Base-by-base conservation (phyloP, 2,888 invertebrate species). In the Noctua pronuba region DNA sequence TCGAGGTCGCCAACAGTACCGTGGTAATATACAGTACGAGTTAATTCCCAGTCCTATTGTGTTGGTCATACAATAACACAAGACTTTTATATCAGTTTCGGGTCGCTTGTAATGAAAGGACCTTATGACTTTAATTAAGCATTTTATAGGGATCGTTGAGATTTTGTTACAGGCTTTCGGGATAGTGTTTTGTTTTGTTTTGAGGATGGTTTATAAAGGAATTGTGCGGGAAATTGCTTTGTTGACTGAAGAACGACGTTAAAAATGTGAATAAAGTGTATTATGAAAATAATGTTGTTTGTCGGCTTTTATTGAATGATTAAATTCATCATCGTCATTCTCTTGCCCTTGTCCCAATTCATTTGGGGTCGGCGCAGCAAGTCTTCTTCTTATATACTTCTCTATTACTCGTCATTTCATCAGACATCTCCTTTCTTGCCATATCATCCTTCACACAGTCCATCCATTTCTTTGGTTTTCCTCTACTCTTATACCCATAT, bases 41-140 rank as follows among this genome's bases (percentile, higher is more conserved):
- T 81, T 88, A 88, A 88, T 88, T 88, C 79, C 67, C 64, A 58
- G 75, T 67, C 24, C 87, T 41, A 87, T 88, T 88, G 88, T 88
- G 64, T 78, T 35, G 46, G 52, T 64, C 78, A 69, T 69, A 88
- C 79, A 87, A 85, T 81, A 85, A 80, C 69, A 82, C 71, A 80
- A 75, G 44, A 85, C 79, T 84, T 88, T 86, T 86, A 84, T 81
- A 86, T 82, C 73, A 81, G 65, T 80, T 84, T 82, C 35, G 83
- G 78, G 78, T 75, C 80, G 77, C 67, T 71, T 65, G 82, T 87
- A 80, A 80, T 77, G 69, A 79, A 79, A 58, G 71, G 77, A 68
- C 69, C 74, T 77, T 80, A 76, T 55, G 73, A 69, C 72, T 77
- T 88, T 85, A 82, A 88, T 88, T 88, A 87, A 84, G 73, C 76